Evolutionary conservation across 2,113 vertebrate species (phyloP), one percentile per base, ranked within the genome.

Genomic region (Aspiorhynchus laticeps): DNA sequence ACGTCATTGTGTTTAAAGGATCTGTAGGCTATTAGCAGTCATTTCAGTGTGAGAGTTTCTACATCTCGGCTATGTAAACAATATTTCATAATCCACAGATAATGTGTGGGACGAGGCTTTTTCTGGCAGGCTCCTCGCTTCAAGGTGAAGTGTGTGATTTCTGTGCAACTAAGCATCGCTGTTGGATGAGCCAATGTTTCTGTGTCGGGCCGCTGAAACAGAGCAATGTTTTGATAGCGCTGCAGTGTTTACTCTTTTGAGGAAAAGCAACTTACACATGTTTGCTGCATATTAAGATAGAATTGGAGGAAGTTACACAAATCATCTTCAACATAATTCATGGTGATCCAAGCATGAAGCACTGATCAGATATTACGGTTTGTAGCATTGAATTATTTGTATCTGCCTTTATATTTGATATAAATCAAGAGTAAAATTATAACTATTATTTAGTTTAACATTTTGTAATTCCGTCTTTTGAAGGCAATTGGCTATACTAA

Each of bases 51-150:
- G 12, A 8, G 41, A 15, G 74, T 48, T 76, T 46, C 24, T 46
- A 28, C 43, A 76, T 76, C 74, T 41, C 71, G 5, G 11, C 36
- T 76, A 46, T 76, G 74, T 46, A 28, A 76, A 76, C 41, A 46
- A 46, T 76, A 76, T 76, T 46, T 76, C 41, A 76, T 76, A 76
- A 76, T 26, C 41, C 73, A 46, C 73, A 28, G 41, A 75, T 75
- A 75, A 24, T 46, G 73, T 46, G 73, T 46, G 73, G 73, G 73
- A 46, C 6, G 73, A 15, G 12, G 0, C 11, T 76, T 46, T 76
- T 26, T 41, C 41, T 76, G 73, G 73, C 73, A 46, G 41, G 73
- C 73, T 76, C 6, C 12, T 17, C n/a, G 1, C 24, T 76, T 46
- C 3, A 76, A 76, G n/a, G 73, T 76, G 73, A 76, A 46, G 41